Base-by-base conservation (phyloP, 2,113 vertebrate species). In the Centrocercus urophasianus region DNA sequence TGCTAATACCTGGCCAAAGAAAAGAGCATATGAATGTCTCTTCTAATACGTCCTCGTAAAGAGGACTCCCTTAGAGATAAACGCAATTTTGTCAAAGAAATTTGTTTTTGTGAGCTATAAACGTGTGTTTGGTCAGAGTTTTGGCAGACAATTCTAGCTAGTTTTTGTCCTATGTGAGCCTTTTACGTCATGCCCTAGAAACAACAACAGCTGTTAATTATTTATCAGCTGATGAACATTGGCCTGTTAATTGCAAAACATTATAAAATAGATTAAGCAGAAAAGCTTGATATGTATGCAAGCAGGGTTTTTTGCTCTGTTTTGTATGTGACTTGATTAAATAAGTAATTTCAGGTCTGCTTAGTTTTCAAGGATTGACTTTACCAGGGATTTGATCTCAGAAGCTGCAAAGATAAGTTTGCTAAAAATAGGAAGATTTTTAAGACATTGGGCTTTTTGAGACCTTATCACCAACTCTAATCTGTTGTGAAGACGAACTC, bases 171-270 rank as follows among this genome's bases (percentile, higher is more conserved):
- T 45, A 22, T 86, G 93, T 78, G 91, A 95, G 70, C 52, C 43
- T 91, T 97, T 90, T 91, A 95, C 70, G 11, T 96, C 92, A 96
- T 30, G 73, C 59, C 80, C 61, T 91, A 86, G 80, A 90, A 96
- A 90, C 59, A 95, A 94, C 77, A 93, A 88, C 93, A 96, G 92
- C 80, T 95, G 91, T 90, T 94, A 96, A 97, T 96, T 95, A 97
- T 95, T 96, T 94, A 96, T 96, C 93, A 95, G 79, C 88, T 95
- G 92, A 96, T 95, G 94, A 95, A 92, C 91, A 97, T 21, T 88
- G 91, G 82, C 69, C 93, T 88, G 69, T 93, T 97, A 94, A 95
- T 94, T 95, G 89, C 90, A 95, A 93, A 96, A 91, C 88, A 86
- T 93, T 89, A 94, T 81, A 92, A 94, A 95, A 92, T 75, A 96